These are phyloP conservation scores for Dasyurus viverrinus DNA, from an alignment of 2,113 vertebrate species.

Conservation along the genomic window DNA sequence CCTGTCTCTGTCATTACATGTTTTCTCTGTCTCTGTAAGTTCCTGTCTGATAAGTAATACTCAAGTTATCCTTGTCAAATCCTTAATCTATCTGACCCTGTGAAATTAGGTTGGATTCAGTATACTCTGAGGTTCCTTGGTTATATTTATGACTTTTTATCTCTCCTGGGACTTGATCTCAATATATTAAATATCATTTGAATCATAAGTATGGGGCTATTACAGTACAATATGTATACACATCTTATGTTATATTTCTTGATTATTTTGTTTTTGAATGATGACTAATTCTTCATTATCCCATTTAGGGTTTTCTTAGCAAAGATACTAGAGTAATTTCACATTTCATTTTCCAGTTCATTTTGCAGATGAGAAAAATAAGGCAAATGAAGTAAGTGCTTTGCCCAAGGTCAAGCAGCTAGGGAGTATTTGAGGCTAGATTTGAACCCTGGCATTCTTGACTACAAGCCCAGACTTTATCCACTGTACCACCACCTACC, in stretches of 20 bases:
- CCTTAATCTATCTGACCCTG: not conserved
- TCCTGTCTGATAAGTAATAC: not conserved
- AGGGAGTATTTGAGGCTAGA: not conserved
- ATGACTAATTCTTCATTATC: not conserved
- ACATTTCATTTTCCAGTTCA: not conserved
- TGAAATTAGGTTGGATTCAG: not conserved
- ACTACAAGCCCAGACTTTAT: not conserved
- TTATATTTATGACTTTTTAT: not conserved
- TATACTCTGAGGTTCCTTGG: not conserved
- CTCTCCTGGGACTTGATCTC: not conserved
- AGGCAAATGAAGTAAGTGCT: not conserved
- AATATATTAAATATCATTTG: not conserved
- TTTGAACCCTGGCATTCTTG: not conserved
- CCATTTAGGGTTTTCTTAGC: not conserved
- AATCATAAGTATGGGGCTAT: not conserved
- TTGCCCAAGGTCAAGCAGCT: not conserved
- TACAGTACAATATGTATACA: not conserved
- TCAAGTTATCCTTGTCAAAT: not conserved
- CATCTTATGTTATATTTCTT: no score
- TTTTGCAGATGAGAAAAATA: not conserved
- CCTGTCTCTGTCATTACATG: not conserved
- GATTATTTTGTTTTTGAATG: not conserved
- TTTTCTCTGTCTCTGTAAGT: no score
- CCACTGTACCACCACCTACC: not conserved
- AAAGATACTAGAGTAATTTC: not conserved